Base-by-base conservation (phyloP, 2,888 invertebrate species). In the Phorcus lineatus region DNA sequence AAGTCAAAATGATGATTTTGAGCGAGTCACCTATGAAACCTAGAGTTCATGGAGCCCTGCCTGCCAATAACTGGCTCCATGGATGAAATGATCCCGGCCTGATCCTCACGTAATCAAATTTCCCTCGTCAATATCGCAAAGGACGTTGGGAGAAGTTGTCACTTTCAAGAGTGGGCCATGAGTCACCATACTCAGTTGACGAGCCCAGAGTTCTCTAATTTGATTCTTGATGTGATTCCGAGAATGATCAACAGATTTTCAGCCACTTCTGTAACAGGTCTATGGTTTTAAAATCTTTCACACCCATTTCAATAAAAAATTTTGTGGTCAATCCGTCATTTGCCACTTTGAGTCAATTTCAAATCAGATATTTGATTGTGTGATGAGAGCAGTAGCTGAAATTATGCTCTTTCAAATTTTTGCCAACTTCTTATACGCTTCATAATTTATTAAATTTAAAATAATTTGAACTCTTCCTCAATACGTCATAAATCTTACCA, bases 101-200 rank as follows among this genome's bases (percentile, higher is more conserved):
- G 62, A 62, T 62, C 28, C 24, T 62, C 62, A 62, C 62, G 28
- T 62, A 62, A 62, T 62, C 28, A 28, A 62, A 62, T 62, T 62
- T 62, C 28, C 62, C 28, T 24, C 62, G 28, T 22, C 24, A 62
- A 31, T 62, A 62, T 24, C 17, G 62, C 62, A 62, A 62, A 62
- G 47, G 62, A 62, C 62, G 16, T 24, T 62, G 28, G 22, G 17
- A 13, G 17, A 62, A 62, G 22, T 28, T 62, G 62, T 62, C 62
- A 24, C 16, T 62, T 24, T 62, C 62, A 62, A 6, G 28, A 31
- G 28, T 7, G 0, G 19, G 62, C 62, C 28, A 62, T 62, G 62
- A 62, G 28, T 62, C 62, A 62, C 28, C 24, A 6, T 28, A 17
- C 28, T 16, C 22, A 62, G 28, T 28, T 62, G 62, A 62, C 24